These are phyloP conservation scores for Cairina moschata DNA, from an alignment of 2,113 vertebrate genomes.

Conservation along the genomic window DNA sequence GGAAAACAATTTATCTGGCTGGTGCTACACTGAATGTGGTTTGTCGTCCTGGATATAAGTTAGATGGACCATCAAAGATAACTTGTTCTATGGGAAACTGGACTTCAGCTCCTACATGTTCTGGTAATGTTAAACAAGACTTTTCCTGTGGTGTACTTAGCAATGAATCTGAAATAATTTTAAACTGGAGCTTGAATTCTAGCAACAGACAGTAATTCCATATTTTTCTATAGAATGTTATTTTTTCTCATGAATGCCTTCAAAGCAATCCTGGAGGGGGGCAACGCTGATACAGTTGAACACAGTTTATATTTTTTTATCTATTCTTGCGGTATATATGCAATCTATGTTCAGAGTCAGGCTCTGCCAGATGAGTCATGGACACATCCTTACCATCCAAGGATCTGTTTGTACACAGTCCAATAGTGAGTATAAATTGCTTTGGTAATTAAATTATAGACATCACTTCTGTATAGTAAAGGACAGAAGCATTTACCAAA, in stretches of 20 bases:
- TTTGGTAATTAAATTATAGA: background rate
- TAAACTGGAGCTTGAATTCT: background rate
- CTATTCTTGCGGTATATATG: background rate
- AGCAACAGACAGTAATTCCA: background rate
- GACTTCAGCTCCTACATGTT: slow-evolving; percentile 24
- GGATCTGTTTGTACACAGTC: background rate
- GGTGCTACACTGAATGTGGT: slow-evolving; percentile 29
- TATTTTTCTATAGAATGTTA: background rate
- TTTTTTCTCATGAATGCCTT: background rate
- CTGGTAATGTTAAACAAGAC: background rate
- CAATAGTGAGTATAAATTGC: background rate
- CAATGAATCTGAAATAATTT: background rate
- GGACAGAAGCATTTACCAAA: background rate
- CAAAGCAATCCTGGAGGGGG: background rate
- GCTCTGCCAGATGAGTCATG: background rate
- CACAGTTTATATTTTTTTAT: background rate
- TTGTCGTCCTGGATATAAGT: background rate
- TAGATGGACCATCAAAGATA: background rate
- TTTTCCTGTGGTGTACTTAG: background rate
- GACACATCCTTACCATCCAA: background rate
- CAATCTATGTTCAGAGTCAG: background rate
- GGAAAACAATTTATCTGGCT: slow-evolving; percentile 16
- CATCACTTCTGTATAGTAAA: background rate
- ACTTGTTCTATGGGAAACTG: slow-evolving; percentile 48
- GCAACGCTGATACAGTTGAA: background rate